Conservation (phyloP, 2,888 invertebrate genomes). For the Barypeithes pellucidus region DNA sequence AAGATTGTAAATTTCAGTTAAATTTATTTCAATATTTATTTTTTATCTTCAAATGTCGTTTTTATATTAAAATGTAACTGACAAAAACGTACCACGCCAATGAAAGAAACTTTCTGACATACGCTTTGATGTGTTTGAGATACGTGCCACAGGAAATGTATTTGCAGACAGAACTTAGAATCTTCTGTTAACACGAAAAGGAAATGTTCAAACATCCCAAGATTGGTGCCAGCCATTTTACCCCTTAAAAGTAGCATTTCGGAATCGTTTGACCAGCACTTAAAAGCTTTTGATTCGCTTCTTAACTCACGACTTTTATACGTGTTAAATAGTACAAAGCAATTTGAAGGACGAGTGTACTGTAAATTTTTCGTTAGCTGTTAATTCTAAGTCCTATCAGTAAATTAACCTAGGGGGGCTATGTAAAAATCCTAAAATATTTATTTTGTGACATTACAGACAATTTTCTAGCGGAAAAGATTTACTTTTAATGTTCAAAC, state of each 20-base stretch:
- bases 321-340: slow-evolving; percentile 2
- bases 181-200: slow-evolving; percentile 58
- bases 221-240: slow-evolving; percentile 45
- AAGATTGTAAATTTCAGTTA: too few relatives aligned
- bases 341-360: not conserved
- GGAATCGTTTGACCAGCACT: slow-evolving; percentile 32
- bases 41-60: too few relatives aligned
- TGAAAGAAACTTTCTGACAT: slow-evolving; percentile 40
- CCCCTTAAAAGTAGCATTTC: slow-evolving; percentile 29
- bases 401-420: too few relatives aligned
- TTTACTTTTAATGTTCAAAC: too few relatives aligned
- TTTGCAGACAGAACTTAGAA: slow-evolving; percentile 58
- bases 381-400: too few relatives aligned
- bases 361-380: too few relatives aligned
- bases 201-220: slow-evolving; percentile 56
- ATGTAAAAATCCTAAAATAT: too few relatives aligned
- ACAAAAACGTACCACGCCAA: slow-evolving; percentile 26
- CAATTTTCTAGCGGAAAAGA: too few relatives aligned
- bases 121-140: slow-evolving; percentile 57
- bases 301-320: not conserved
- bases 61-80: not conserved
- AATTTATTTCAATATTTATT: too few relatives aligned
- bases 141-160: slow-evolving; percentile 58
- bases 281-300: slow-evolving; percentile 16
- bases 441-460: too few relatives aligned